Percentiles rank a stretch among this genome's conserved stretches.
Evolutionary conservation across 2,797 vertebrate species (phyloP).

Genomic region (Prionace glauca): DNA sequence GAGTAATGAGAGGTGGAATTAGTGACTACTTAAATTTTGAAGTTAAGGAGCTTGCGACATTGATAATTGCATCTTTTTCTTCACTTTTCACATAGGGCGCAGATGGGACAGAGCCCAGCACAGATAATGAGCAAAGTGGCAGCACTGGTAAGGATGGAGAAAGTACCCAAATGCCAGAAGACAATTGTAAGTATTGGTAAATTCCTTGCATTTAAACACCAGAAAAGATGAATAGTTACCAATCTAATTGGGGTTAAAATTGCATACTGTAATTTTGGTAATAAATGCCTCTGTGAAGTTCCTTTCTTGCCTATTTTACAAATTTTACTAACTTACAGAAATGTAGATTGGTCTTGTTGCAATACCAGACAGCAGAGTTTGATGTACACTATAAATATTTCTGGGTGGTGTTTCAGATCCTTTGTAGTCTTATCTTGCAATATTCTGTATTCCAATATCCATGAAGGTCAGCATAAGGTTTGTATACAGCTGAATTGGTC

Average conservation of each 20-base stretch:
- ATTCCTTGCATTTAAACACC: not conserved
- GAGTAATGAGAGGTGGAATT: not conserved
- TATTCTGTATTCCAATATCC: not conserved
- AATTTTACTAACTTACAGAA: not conserved
- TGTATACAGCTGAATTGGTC: not conserved
- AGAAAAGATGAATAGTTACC: not conserved
- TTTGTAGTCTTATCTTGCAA: not conserved
- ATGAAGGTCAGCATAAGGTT: not conserved
- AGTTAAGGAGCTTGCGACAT: not conserved
- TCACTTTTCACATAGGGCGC: conserved; percentile 62
- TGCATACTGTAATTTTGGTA: not conserved
- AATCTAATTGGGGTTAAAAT: not conserved
- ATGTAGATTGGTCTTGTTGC: not conserved
- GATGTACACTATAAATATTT: not conserved
- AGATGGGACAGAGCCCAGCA: conserved; percentile 84
- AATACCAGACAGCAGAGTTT: not conserved
- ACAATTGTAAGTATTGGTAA: conserved; percentile 66
- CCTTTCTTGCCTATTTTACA: not conserved
- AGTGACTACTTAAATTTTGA: not conserved
- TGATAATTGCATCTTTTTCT: not conserved
- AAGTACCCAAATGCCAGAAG: conserved; percentile 81
- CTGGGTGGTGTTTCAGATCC: not conserved
- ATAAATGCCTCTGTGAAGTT: not conserved
- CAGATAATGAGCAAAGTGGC: conserved; percentile 90
- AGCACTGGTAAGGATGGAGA: conserved; percentile 65